Base-by-base conservation (phyloP, 2,113 vertebrate genomes). In the Podocnemis expansa region DNA sequence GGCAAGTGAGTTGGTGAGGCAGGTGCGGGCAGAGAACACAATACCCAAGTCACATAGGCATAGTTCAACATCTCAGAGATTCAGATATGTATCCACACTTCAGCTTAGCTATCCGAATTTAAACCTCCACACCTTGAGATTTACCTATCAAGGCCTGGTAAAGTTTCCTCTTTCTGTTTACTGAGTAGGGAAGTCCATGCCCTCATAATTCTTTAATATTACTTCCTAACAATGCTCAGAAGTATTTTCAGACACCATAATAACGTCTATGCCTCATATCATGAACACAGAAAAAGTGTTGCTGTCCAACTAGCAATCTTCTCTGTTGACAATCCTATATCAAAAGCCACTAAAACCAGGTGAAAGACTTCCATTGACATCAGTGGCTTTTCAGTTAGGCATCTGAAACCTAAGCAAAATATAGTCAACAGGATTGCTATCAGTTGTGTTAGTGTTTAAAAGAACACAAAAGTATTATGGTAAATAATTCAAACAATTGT, bases 201-300 rank as follows among this genome's bases (percentile, higher is more conserved):
- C 43, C 81, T 79, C 52, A 49, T 5, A 8, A 4, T 54, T 3
- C 12, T 90, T 82, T 89, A 45, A 78, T 89, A 94, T 82, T 38
- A 78, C 86, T 89, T 92, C 45, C 6, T 8, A 73, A 2, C 4
- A 51, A 10, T 31, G 5, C 22, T 70, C 29, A 90, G 63, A 92
- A 89, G 16, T 31, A 6, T 60, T 67, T 11, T 88, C 34, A 31
- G 45, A 51, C 87, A 19, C 51, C 0, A 0, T 63, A 67, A 79
- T 10, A 17, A 22, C 73, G 16, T 21, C n/a, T 2, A 24, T 0
- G 0, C 7, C 89, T 73, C 70, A 51, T 58, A 78, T 1, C 8
- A 0, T 0, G 0, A 91, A 47, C 22, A 12, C 1, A 17, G 0
- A 88, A 41, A 10, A 60, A 76, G 56, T 84, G 4, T 34, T 25